Conservation (phyloP, 2,888 invertebrate species). For the Acrobasis suavella region DNA sequence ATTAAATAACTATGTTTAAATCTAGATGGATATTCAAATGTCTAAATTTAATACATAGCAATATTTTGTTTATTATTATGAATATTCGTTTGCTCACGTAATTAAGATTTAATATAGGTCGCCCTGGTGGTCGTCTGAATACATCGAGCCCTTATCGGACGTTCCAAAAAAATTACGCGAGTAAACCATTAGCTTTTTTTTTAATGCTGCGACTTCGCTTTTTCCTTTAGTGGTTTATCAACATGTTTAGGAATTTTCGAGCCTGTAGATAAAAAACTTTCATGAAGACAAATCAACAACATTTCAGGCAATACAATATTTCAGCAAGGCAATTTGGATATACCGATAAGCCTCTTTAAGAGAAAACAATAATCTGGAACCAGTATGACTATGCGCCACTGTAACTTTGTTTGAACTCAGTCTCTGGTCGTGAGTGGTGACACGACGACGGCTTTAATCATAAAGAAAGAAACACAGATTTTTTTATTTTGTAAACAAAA, state of each 20-base stretch:
- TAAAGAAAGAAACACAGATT: no score
- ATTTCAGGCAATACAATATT: no score
- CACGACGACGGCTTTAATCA: background rate
- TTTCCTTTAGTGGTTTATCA: slow-evolving; percentile 5
- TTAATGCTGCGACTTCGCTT: no score
- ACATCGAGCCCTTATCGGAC: no score
- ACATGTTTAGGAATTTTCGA: background rate
- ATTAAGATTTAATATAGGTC: no score
- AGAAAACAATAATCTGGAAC: background rate
- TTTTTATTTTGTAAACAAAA: no score
- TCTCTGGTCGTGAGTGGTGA: background rate
- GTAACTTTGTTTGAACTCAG: background rate
- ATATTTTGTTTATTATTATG: no score
- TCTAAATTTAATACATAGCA: background rate
- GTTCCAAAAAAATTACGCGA: no score
- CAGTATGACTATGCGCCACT: background rate
- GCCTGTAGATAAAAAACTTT: no score
- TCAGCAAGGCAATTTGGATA: background rate
- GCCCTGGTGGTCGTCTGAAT: no score
- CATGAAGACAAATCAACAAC: no score
- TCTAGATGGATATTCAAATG: slow-evolving; percentile 2
- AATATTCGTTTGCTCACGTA: background rate
- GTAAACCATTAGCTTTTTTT: no score
- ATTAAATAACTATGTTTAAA: background rate
- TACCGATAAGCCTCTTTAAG: background rate